phyloP scores from a whole-genome alignment of 1,140 invertebrate species.

The Coenobita brevimanus region DNA sequence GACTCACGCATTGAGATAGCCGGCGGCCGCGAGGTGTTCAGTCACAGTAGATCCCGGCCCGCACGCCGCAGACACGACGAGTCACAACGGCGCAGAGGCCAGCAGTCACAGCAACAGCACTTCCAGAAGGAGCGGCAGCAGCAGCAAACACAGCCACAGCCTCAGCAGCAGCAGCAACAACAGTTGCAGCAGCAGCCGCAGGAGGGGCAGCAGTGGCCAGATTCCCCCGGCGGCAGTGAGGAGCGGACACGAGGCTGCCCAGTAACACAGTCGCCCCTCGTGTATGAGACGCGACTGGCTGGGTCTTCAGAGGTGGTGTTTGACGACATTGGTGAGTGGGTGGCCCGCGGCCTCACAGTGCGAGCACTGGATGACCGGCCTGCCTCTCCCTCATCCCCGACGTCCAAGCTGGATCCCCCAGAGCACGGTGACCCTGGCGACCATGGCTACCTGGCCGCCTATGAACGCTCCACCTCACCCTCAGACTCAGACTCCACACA shows the following conservation, averaged over 20 bases:
- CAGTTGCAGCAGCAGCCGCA: constrained; percentile 47
- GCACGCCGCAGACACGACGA: constrained; percentile 73
- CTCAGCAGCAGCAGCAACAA: constrained; percentile 32
- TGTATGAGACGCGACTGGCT: constrained; percentile 75
- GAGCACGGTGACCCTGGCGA: constrained; percentile 43
- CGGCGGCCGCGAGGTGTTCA: constrained; percentile 88
- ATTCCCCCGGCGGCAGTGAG: constrained; percentile 54
- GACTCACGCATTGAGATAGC: constrained; percentile 88
- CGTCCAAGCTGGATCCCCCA: constrained; percentile 25
- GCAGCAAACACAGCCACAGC: constrained; percentile 41
- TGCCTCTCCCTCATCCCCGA: constrained; percentile 46
- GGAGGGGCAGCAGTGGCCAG: constrained; percentile 51
- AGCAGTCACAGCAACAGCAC: constrained; percentile 65
- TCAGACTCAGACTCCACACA: constrained; percentile 66
- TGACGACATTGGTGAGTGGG: constrained; percentile 84
- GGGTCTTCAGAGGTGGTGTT: constrained; percentile 85
- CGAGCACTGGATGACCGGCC: constrained; percentile 45
- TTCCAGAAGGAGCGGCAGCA: constrained; percentile 61
- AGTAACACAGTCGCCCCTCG: constrained; percentile 62
- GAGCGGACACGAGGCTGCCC: constrained; percentile 40
- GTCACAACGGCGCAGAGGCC: constrained; percentile 73
- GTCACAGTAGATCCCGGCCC: constrained; percentile 86
- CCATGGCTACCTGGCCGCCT: constrained; percentile 30
- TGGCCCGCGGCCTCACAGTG: constrained; percentile 63
- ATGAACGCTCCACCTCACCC: constrained; percentile 62